Evolutionary conservation across 2,888 invertebrate genomes (phyloP).

Genomic region (Malachius bipustulatus): DNA sequence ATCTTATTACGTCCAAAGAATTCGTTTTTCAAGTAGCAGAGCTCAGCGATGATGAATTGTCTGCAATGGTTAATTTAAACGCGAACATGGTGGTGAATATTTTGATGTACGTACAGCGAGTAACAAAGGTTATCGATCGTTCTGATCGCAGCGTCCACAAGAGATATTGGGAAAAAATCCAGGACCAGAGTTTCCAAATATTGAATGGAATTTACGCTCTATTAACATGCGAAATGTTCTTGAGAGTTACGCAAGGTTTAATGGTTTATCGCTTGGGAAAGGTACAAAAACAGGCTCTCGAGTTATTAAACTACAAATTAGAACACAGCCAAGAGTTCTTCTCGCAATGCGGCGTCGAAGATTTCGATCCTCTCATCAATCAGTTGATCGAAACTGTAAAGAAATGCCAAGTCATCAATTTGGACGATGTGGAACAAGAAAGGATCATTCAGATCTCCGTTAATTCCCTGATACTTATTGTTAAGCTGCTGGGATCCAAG

Average conservation of each 20-base stretch:
- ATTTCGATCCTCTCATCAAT: constrained; percentile 47
- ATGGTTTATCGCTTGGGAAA: constrained; percentile 56
- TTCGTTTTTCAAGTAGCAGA: constrained; percentile 55
- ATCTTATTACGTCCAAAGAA: constrained; percentile 52
- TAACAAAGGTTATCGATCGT: constrained; percentile 51
- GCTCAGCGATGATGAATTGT: constrained; percentile 38
- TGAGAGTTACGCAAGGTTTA: constrained; percentile 64
- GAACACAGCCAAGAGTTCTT: constrained; percentile 54
- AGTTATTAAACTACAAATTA: constrained; percentile 72
- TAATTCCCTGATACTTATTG: constrained; percentile 70
- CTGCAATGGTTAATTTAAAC: constrained; percentile 48
- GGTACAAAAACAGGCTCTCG: constrained; percentile 71
- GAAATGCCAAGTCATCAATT: too few relatives aligned
- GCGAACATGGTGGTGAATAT: constrained; percentile 58
- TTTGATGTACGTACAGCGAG: constrained; percentile 53
- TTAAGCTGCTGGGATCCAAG: constrained; percentile 54
- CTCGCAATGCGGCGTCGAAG: constrained; percentile 34
- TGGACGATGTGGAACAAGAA: constrained; percentile 46
- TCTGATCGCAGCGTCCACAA: constrained; percentile 43
- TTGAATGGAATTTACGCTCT: constrained; percentile 70
- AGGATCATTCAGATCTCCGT: constrained; percentile 72
- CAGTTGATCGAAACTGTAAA: constrained; percentile 46
- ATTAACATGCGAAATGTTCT: constrained; percentile 66
- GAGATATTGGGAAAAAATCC: constrained; percentile 74
- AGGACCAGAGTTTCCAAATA: constrained; percentile 67